These are phyloP conservation scores for Perdix hodgsoniae DNA, from an alignment of 2,797 vertebrate species.

Conservation along the genomic window DNA sequence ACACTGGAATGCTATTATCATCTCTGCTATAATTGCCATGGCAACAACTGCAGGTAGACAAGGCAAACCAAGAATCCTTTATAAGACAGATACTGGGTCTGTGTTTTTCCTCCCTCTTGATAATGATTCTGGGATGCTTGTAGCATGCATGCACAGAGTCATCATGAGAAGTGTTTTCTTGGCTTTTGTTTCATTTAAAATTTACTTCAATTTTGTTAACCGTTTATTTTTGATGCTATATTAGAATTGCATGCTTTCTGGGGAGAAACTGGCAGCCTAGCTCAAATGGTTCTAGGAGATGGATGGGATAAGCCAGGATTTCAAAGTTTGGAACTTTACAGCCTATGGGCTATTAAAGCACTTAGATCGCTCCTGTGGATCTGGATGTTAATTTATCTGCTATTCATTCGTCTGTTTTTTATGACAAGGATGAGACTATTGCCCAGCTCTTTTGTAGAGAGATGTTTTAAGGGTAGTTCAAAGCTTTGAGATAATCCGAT, in stretches of 20 bases:
- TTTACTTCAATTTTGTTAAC: neutral
- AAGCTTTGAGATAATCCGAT: neutral
- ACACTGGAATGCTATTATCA: conserved; percentile 45
- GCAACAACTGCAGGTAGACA: conserved; percentile 69
- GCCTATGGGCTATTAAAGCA: neutral
- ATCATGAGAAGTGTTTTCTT: neutral
- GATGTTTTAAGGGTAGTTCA: neutral
- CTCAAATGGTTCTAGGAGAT: neutral
- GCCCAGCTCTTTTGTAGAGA: neutral
- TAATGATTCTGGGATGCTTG: neutral
- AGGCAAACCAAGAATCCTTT: conserved; percentile 29
- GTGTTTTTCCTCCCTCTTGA: neutral
- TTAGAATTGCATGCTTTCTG: neutral
- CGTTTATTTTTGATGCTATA: neutral
- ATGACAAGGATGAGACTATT: neutral
- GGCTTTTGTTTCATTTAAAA: neutral
- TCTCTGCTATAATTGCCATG: conserved; percentile 61
- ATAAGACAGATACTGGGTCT: neutral
- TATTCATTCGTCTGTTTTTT: neutral
- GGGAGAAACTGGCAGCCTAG: neutral
- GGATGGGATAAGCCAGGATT: neutral
- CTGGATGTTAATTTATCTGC: neutral
- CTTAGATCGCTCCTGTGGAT: accelerated
- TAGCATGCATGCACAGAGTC: neutral
- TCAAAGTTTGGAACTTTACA: neutral